phyloP scores from a whole-genome alignment of 1,140 invertebrate genomes.

The Rhyzopertha dominica region DNA sequence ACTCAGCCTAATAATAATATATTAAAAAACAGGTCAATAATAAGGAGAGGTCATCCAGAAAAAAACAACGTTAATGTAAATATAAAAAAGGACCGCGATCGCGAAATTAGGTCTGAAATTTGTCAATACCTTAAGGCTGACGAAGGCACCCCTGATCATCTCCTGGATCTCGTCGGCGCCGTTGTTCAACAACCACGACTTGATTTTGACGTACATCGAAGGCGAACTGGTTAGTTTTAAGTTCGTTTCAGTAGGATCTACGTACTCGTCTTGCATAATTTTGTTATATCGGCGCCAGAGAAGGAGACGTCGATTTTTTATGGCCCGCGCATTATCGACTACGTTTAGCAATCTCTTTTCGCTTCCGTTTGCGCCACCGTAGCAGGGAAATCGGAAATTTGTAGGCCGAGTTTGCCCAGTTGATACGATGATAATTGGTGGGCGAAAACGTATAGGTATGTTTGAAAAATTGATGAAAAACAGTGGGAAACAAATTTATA shows the following conservation, averaged over 20 bases:
- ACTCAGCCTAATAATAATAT: slow-evolving; percentile 8
- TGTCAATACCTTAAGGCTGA: slow-evolving; percentile 26
- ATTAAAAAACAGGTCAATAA: slow-evolving; percentile 1
- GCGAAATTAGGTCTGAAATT: not conserved
- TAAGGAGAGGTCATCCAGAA: not conserved
- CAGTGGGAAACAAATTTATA: too few species aligned
- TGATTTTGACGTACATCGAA: slow-evolving; percentile 31
- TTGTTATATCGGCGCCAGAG: not conserved
- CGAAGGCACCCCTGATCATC: slow-evolving; percentile 19
- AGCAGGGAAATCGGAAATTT: too few species aligned
- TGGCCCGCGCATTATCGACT: too few species aligned
- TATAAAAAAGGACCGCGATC: not conserved
- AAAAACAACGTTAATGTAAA: slow-evolving; percentile 3
- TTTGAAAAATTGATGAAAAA: too few species aligned
- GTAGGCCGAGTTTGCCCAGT: too few species aligned
- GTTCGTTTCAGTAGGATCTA: not conserved
- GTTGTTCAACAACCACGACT: slow-evolving; percentile 29
- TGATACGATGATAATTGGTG: too few species aligned
- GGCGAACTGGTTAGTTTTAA: slow-evolving; percentile 23
- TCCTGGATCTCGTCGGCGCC: slow-evolving; percentile 15
- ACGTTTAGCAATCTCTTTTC: too few species aligned
- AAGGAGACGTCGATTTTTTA: not conserved
- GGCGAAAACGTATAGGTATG: too few species aligned
- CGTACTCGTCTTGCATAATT: not conserved
- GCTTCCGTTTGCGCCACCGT: too few species aligned